Evolutionary conservation across 2,113 vertebrate genomes (phyloP), one percentile per base, ranked within the genome.

Genomic region (Paracanthobrama guichenoti): DNA sequence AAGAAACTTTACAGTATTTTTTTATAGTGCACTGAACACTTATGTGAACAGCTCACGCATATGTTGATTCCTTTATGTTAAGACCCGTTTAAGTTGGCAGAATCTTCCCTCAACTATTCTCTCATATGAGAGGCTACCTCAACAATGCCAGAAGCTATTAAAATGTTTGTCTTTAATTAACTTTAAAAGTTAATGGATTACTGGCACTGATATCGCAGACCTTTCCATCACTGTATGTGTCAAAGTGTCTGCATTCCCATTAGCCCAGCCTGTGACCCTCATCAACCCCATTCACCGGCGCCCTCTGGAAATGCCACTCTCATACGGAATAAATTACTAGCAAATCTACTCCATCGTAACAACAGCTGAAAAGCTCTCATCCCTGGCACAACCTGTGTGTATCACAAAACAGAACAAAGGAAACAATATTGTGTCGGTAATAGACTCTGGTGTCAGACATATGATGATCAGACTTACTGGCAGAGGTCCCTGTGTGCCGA

Each of bases 131-230:
- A 69, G 18, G 62, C 62, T 72, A 18, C 31, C 14, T 39, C 13
- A 11, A 26, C 20, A n/a, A 62, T 60, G 11, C 24, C 78, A 80
- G 44, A 48, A 80, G 78, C 60, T 60, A 26, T 83, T 39, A 3
- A 84, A 62, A 39, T 55, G n/a, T 77, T 66, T 84, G 46, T 66
- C 24, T 62, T 75, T 76, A 76, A 84, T 84, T 84, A 77, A 48
- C 28, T 76, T 59, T 66, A 53, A 84, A 84, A 50, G 44, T 53
- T 24, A 64, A 77, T 77, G 26, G 44, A 35, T 77, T 50, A 66
- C 26, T 77, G 46, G 44, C 26, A 22, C 8, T 84, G 73, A 75
- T 64, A 48, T 50, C 26, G 5, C 44, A 46, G 48, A 53, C 22
- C 60, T 78, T 39, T 78, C 48, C 67, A 84, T 57, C 28, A 18